Base-by-base conservation (phyloP, 1,140 invertebrate species). In the Spodoptera litura region DNA sequence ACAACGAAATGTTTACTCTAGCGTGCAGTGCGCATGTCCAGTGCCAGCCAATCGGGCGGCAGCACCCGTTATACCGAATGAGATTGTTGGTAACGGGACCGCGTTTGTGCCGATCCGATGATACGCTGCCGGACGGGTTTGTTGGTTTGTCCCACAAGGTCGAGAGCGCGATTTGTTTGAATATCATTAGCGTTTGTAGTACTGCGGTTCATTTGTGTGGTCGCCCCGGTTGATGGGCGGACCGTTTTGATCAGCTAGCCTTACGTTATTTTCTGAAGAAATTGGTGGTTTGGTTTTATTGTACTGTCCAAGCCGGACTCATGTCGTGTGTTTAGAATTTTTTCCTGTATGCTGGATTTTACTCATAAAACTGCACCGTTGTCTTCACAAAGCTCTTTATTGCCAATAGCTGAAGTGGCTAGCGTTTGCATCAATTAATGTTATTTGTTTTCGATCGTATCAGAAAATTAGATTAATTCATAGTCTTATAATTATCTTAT, bases 61-160 rank as follows among this genome's bases (percentile, higher is more conserved):
- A 4, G 66, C 66, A 70, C 66, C 66, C 66, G 66, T 70, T 70
- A 70, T 70, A 70, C 66, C 66, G 66, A 70, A 70, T 70, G 66
- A 70, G 66, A 70, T 70, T 70, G 66, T 70, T 70, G 44, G 44
- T 70, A 70, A 70, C 66, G 66, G 66, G 66, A 70, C 66, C 53
- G 66, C 66, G 66, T 52, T 70, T 70, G 66, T 12, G 64, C 49
- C 66, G 66, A 70, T 70, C 66, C 51, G 49, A 53, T 70, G 66
- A 53, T 70, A 70, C 66, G 66, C 49, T 70, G 66, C 66, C 66
- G 3, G 66, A 52, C 66, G 49, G 25, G 66, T 70, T 53, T 70
- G 66, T 53, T 49, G 12, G 49, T 27, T 53, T 53, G 66, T 53
- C 66, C 52, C 66, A 70, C 66, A 70, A 70, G 66, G 66, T 70